phyloP scores from a whole-genome alignment of 2,113 vertebrate genomes.

The Microtus richardsoni region DNA sequence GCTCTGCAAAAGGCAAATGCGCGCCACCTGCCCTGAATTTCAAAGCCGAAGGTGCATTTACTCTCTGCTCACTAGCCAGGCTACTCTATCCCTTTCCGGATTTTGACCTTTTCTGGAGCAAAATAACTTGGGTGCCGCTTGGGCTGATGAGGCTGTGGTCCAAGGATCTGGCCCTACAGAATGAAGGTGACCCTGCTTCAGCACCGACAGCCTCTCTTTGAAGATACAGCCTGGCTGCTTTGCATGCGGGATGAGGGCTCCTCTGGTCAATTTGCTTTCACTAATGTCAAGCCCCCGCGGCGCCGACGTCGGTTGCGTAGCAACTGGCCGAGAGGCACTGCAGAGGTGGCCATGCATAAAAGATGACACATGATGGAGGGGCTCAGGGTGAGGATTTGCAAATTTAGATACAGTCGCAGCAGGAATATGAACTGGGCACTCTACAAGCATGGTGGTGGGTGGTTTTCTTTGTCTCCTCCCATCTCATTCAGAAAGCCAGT shows the following conservation, averaged over 20 bases:
- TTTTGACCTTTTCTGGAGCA: constrained; percentile 40
- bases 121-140: constrained; percentile 61
- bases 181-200: background rate
- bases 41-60: background rate
- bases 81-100: constrained; percentile 20
- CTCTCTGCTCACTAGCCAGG: background rate
- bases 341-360: constrained; percentile 97
- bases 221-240: constrained; percentile 91
- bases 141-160: background rate
- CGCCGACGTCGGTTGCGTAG: constrained; percentile 96
- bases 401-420: constrained; percentile 92
- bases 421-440: constrained; percentile 89
- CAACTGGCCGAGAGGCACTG: constrained; percentile 94
- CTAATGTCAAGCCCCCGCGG: constrained; percentile 98
- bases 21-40: background rate
- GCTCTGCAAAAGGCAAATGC: background rate
- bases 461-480: constrained; percentile 82
- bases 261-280: constrained; percentile 99
- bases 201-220: constrained; percentile 32
- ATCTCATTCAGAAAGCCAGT: constrained; percentile 83
- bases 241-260: constrained; percentile 98
- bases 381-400: constrained; percentile 92
- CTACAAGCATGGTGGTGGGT: constrained; percentile 82
- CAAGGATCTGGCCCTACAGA: constrained; percentile 28
- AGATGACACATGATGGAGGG: constrained; percentile 95